These are phyloP conservation scores for Melanotaenia parkinsoni DNA, from an alignment of 2,797 vertebrate genomes.

Conservation along the genomic window DNA sequence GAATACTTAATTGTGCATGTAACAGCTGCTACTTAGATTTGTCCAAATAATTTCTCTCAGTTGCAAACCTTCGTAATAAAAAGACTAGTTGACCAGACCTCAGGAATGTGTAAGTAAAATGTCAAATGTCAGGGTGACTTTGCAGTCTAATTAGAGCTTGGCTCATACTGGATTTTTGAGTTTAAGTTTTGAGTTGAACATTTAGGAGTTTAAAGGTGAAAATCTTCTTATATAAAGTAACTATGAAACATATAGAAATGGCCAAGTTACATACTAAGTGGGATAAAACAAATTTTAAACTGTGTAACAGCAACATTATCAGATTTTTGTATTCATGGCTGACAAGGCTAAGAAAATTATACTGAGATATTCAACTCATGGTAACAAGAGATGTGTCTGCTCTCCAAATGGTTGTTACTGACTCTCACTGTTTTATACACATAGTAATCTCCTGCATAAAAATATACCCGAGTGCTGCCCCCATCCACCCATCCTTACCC, in stretches of 20 bases:
- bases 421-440: conserved; percentile 32
- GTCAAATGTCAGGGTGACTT: neutral
- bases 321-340: neutral
- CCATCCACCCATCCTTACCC: conserved; percentile 33
- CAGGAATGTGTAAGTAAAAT: neutral
- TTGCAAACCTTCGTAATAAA: neutral
- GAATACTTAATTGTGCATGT: neutral
- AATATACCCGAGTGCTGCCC: conserved; percentile 27
- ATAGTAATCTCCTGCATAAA: conserved; percentile 29
- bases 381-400: neutral
- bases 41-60: neutral
- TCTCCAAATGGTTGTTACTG: conserved; percentile 9
- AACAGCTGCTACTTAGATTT: neutral
- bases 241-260: neutral
- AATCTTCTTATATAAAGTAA: neutral
- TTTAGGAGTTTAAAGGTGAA: neutral
- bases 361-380: neutral
- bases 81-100: neutral
- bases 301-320: neutral
- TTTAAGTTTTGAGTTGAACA: neutral
- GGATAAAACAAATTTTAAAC: neutral
- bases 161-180: neutral
- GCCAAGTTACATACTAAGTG: neutral
- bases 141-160: neutral
- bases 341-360: neutral